Conservation (phyloP, 1,140 invertebrate genomes). For the Drosophila willistoni region DNA sequence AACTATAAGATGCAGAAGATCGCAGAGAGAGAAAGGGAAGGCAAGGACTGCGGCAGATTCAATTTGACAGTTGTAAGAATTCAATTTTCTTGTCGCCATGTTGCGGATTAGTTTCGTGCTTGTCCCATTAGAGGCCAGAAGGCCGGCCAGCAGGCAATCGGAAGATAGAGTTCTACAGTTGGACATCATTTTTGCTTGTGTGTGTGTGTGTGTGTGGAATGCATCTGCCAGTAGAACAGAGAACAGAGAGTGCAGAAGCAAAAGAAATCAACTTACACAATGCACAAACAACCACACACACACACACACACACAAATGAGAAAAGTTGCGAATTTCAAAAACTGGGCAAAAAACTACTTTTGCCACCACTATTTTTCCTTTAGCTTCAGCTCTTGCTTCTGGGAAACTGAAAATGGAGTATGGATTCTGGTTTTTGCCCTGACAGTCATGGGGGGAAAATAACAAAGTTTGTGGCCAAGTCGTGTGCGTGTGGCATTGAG, state of each 20-base stretch:
- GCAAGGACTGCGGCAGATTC: slow-evolving; percentile 54
- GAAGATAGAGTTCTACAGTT: slow-evolving; percentile 35
- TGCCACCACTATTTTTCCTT: slow-evolving; percentile 36
- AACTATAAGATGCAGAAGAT: background rate
- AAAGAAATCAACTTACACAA: slow-evolving; percentile 45
- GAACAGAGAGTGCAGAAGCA: slow-evolving; percentile 12
- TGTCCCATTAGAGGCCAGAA: slow-evolving; percentile 32
- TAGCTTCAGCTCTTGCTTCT: slow-evolving; percentile 1
- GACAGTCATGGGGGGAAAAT: slow-evolving; percentile 46
- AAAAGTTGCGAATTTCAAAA: slow-evolving; percentile 70
- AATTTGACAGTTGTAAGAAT: slow-evolving; percentile 81
- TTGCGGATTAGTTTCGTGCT: slow-evolving; percentile 79
- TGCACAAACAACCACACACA: slow-evolving; percentile 35
- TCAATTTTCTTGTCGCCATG: slow-evolving; percentile 81
- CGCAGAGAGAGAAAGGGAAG: background rate
- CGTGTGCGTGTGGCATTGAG: slow-evolving; percentile 73
- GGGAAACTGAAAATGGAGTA: background rate
- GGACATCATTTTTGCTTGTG: slow-evolving; percentile 34
- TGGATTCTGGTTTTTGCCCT: slow-evolving; percentile 35
- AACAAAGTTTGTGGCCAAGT: slow-evolving; percentile 71
- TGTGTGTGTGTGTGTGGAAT: background rate
- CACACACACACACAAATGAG: slow-evolving; percentile 66
- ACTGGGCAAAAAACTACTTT: slow-evolving; percentile 61
- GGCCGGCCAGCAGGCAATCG: background rate
- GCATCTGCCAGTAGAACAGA: slow-evolving; percentile 3